These are phyloP conservation scores for Desmophyllum pertusum DNA, from an alignment of 92 coral and sea anemone genomes.

Conservation along the genomic window DNA sequence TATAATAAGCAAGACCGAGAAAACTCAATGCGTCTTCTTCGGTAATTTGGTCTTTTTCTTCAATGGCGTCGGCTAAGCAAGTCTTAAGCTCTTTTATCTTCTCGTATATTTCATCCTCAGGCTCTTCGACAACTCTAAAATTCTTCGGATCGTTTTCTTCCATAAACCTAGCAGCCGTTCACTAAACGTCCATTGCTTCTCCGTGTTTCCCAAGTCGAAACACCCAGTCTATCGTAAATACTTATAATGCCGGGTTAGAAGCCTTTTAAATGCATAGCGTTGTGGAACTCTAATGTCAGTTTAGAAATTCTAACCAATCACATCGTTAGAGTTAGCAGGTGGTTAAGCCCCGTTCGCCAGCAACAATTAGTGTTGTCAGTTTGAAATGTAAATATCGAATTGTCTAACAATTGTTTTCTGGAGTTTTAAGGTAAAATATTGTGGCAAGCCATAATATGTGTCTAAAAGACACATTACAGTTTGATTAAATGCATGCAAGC, in stretches of 20 bases:
- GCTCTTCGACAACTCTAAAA: slow-evolving; percentile 86
- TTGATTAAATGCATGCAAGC: neutral
- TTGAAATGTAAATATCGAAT: neutral
- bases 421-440: neutral
- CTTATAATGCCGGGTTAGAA: neutral
- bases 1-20: slow-evolving; percentile 88
- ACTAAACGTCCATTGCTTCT: neutral
- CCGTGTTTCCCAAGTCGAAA: neutral
- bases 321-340: slow-evolving; percentile 34
- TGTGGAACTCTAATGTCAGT: neutral
- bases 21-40: slow-evolving; percentile 82
- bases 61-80: slow-evolving; percentile 69
- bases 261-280: slow-evolving; percentile 14
- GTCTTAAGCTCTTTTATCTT: slow-evolving; percentile 79
- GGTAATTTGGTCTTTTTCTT: slow-evolving; percentile 75
- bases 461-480: neutral
- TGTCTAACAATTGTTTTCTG: neutral
- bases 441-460: neutral
- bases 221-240: neutral
- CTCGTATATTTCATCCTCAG: slow-evolving; percentile 72
- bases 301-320: slow-evolving; percentile 18
- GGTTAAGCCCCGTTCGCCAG: neutral
- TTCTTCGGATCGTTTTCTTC: slow-evolving; percentile 94
- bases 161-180: slow-evolving; percentile 32
- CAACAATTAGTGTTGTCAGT: neutral